Evolutionary conservation across 2,888 invertebrate genomes (phyloP).

Genomic region (Drosophila atroscutellata): DNA sequence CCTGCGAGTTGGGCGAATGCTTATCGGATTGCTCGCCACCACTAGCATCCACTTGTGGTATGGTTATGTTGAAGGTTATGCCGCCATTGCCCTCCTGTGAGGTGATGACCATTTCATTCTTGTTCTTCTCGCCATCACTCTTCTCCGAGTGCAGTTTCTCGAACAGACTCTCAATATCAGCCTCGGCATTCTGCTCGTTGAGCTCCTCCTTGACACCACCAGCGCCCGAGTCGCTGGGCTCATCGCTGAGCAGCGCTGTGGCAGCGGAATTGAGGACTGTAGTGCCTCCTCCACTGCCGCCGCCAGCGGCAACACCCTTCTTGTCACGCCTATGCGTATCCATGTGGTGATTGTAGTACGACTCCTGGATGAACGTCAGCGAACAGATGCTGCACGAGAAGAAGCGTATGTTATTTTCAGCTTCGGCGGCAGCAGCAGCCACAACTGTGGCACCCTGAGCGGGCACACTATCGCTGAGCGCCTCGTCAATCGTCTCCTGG

Average conservation of each 20-base stretch:
- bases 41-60: constrained; percentile 82
- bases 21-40: constrained; percentile 69
- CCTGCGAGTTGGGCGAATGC: constrained; percentile 64
- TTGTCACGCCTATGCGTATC: constrained; percentile 84
- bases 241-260: constrained; percentile 78
- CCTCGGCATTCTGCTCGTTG: constrained; percentile 76
- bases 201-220: constrained; percentile 46
- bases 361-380: constrained; percentile 85
- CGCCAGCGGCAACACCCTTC: constrained; percentile 58
- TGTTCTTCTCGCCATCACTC: constrained; percentile 76
- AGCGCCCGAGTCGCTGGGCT: constrained; percentile 50
- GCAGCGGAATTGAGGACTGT: constrained; percentile 75
- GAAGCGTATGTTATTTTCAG: constrained; percentile 84
- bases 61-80: constrained; percentile 85
- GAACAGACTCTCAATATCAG: constrained; percentile 85
- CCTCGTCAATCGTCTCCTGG: constrained; percentile 85
- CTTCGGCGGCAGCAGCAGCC: constrained; percentile 61
- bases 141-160: constrained; percentile 85
- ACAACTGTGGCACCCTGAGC: constrained; percentile 74
- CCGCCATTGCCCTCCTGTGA: constrained; percentile 85
- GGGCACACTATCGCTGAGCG: constrained; percentile 83
- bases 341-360: constrained; percentile 85
- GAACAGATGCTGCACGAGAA: constrained; percentile 85
- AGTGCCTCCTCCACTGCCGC: constrained; percentile 44
- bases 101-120: constrained; percentile 84